Evolutionary conservation across 1,140 invertebrate genomes (phyloP), one percentile per base, ranked within the genome.

Genomic region (Ceratosolen fusciceps): DNA sequence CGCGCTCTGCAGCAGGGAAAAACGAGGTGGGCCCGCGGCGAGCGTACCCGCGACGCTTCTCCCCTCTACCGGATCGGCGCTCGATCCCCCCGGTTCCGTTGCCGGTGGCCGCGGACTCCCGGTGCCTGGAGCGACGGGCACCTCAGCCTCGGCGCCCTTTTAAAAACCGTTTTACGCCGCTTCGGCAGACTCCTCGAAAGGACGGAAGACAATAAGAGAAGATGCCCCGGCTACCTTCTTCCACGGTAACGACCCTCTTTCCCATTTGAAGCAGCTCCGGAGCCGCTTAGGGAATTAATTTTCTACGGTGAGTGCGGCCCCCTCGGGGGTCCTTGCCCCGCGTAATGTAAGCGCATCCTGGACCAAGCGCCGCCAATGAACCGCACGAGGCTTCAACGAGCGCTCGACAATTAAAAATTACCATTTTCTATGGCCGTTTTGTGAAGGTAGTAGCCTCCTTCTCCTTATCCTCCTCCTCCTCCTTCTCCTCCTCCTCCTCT

Each of bases 201-300:
- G 72, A 80, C 52, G 73, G 47, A 80, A 76, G 73, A 80, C 74
- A 80, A 76, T 80, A 62, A 74, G 54, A 65, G 62, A 74, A 70
- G 72, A 47, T 49, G 24, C 70, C 56, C 62, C 49, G 60, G 56
- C n/a, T 79, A 74, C n/a, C n/a, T n/a, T n/a, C n/a, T n/a, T n/a
- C n/a, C n/a, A n/a, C 72, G 58, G 70, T 34, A 65, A 77, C 68
- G 76, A 54, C n/a, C n/a, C n/a, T 72, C 76, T 78, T 78, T 78
- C 62, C n/a, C 76, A 79, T 79, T 73, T 65, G n/a, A 74, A 58
- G 72, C 78, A 47, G 71, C 58, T 54, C 72, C 49, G 72, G 74
- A 74, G 60, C 71, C 74, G 60, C 78, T 80, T 74, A 65, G 74
- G 52, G 52, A 74, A 80, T 80, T 80, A 56, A 80, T 80, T 58